Evolutionary conservation across 2,113 vertebrate species (phyloP).

Genomic region (Cyprinodon tularosa): DNA sequence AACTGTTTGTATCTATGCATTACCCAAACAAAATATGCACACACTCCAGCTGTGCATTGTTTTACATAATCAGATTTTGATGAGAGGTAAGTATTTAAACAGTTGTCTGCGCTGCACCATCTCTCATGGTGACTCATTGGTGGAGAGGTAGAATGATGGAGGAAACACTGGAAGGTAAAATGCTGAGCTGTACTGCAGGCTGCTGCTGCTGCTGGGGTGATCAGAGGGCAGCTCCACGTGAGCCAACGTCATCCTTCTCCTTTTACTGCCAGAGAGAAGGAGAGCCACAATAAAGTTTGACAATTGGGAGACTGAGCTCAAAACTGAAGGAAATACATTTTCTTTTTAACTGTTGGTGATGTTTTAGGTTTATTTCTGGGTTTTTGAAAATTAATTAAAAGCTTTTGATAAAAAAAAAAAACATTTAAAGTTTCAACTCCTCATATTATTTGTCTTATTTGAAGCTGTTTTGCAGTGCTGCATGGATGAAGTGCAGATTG

Average conservation of each 20-base stretch:
- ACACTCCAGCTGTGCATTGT: neutral
- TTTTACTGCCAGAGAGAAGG: neutral
- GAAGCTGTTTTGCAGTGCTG: neutral
- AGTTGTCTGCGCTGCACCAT: conserved; percentile 15
- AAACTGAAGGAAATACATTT: neutral
- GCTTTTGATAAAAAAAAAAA: too few species aligned
- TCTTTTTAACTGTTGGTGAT: neutral
- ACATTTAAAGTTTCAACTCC: too few species aligned
- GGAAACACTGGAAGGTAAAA: conserved; percentile 52
- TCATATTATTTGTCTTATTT: neutral
- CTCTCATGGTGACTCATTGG: conserved; percentile 49
- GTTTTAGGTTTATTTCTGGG: neutral
- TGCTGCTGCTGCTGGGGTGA: conserved; percentile 33
- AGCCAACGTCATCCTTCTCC: conserved; percentile 20
- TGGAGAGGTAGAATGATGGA: conserved; percentile 40
- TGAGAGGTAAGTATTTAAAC: conserved; percentile 2
- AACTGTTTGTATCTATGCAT: neutral
- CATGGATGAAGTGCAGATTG: too few species aligned
- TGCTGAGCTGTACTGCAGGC: conserved; percentile 65
- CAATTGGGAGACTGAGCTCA: neutral
- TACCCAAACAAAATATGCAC: conserved; percentile 7
- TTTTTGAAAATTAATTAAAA: neutral
- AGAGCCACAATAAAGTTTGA: conserved; percentile 1
- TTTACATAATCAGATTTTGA: neutral
- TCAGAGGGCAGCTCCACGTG: conserved; percentile 43